These are phyloP conservation scores for Drosophila greeni DNA, from an alignment of 2,888 invertebrate species.

Conservation along the genomic window DNA sequence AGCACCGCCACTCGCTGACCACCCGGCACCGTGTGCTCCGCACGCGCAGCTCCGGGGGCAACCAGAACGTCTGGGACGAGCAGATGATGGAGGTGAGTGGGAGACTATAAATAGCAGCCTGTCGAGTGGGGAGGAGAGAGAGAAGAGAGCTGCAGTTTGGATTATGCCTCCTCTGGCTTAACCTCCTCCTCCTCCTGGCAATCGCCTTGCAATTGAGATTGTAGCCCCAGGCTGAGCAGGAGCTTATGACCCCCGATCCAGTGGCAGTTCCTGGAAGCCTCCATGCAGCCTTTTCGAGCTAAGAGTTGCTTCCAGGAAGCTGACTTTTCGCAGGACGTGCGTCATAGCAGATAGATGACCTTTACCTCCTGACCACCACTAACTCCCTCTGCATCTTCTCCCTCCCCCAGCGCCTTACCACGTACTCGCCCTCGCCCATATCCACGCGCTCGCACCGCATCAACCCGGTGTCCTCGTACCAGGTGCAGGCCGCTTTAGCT, in stretches of 20 bases:
- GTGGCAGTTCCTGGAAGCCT: conserved; percentile 5
- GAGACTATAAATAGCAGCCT: conserved; percentile 48
- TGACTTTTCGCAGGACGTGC: neutral
- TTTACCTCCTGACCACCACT: neutral
- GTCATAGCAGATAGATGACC: conserved; percentile 5
- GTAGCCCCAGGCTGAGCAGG: conserved; percentile 1
- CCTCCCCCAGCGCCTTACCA: conserved; percentile 80
- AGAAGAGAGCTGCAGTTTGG: conserved; percentile 8
- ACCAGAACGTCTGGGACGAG: conserved; percentile 78
- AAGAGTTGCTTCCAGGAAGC: neutral
- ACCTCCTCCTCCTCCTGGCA: neutral
- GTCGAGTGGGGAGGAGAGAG: conserved; percentile 1
- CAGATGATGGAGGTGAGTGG: conserved; percentile 78
- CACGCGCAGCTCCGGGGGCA: conserved; percentile 77
- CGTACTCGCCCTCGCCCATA: conserved; percentile 83
- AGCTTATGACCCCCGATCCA: neutral
- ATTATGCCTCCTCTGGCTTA: conserved; percentile 21
- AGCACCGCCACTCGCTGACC: conserved; percentile 76
- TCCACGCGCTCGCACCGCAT: conserved; percentile 81
- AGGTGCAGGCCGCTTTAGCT: conserved; percentile 77
- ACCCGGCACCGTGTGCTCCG: conserved; percentile 77
- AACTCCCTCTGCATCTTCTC: neutral
- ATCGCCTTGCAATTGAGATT: conserved; percentile 1
- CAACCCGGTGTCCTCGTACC: conserved; percentile 78
- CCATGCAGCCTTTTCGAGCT: neutral